Evolutionary conservation across 2,797 vertebrate species (phyloP), one percentile per base, ranked within the genome.

Genomic region (Scomberomorus guttatus): DNA sequence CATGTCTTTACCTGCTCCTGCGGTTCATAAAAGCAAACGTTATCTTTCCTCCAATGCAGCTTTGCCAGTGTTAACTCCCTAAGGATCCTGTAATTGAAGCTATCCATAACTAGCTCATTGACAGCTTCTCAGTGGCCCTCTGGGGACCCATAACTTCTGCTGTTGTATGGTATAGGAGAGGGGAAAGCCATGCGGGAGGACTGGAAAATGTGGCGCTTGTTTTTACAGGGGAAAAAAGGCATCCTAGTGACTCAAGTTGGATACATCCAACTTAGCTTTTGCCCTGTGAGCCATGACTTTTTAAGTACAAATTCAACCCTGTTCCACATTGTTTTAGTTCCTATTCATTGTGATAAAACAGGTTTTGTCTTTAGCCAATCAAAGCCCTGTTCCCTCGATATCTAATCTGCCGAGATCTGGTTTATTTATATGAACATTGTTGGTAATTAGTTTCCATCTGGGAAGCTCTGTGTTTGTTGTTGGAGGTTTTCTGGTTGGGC

Each of bases 11-110:
- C 39, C 27, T 14, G 50, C 37, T 1, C 39, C 27, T 9, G 37
- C 37, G 50, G 37, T 24, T 52, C 29, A 42, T 29, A 63, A 70
- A 62, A 37, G 18, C 44, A 51, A 48, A 66, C 27, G 22, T 68
- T 73, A 69, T 46, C 27, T 56, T 67, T 77, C 63, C 63, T 62
- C 37, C 67, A 48, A 74, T 62, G 62, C 34, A 20, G 81, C 66
- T 69, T 71, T 78, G 66, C 77, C 52, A 79, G 79, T 66, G 56
- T 42, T 13, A 73, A 20, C 56, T 60, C 70, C 80, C 80, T 82
- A 89, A 89, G 72, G 76, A 80, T 69, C 69, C 62, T 85, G 87
- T 92, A 90, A 93, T 90, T 87, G 89, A 71, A 67, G 46, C 72
- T 77, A 78, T 85, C 74, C 72, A 79, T 78, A 57, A 73, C 75